Conservation (phyloP, 2,888 invertebrate species). For the Zhengitettix transpicula region DNA sequence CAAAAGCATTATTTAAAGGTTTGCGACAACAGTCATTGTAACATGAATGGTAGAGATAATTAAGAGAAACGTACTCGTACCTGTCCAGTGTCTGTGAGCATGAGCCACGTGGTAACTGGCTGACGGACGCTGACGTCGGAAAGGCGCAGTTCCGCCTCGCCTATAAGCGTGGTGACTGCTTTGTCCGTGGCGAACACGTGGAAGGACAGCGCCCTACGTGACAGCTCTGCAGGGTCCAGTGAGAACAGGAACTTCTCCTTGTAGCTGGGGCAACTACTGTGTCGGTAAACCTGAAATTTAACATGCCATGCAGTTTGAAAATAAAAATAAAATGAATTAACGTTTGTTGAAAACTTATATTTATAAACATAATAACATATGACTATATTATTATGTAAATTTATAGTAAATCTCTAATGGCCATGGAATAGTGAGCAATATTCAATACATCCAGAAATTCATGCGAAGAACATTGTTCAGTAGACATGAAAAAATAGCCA, state of each 20-base stretch:
- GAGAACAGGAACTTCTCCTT: slow-evolving; percentile 58
- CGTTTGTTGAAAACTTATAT: too few species aligned
- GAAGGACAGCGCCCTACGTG: slow-evolving; percentile 42
- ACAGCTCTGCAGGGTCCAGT: slow-evolving; percentile 39
- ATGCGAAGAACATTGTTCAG: too few species aligned
- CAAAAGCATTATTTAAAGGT: too few species aligned
- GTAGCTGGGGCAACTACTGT: slow-evolving; percentile 52
- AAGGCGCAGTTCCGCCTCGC: slow-evolving; percentile 51
- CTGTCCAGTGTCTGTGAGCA: slow-evolving; percentile 54
- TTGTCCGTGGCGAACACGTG: slow-evolving; percentile 49
- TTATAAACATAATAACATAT: too few species aligned
- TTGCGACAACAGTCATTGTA: too few species aligned
- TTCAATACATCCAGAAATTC: too few species aligned
- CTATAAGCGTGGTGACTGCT: slow-evolving; percentile 42
- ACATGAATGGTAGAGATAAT: too few species aligned
- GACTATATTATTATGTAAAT: too few species aligned
- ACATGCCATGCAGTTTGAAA: neutral
- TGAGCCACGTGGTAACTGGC: slow-evolving; percentile 63
- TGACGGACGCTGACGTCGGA: slow-evolving; percentile 43
- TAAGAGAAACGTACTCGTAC: slow-evolving; percentile 19
- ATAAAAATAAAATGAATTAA: too few species aligned
- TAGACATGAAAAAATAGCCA: too few species aligned
- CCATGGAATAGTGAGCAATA: too few species aligned
- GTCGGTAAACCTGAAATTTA: slow-evolving; percentile 37
- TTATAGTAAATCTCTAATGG: too few species aligned